Base-by-base conservation (phyloP, 2,797 vertebrate genomes). In the Sebastes ruberrimus region DNA sequence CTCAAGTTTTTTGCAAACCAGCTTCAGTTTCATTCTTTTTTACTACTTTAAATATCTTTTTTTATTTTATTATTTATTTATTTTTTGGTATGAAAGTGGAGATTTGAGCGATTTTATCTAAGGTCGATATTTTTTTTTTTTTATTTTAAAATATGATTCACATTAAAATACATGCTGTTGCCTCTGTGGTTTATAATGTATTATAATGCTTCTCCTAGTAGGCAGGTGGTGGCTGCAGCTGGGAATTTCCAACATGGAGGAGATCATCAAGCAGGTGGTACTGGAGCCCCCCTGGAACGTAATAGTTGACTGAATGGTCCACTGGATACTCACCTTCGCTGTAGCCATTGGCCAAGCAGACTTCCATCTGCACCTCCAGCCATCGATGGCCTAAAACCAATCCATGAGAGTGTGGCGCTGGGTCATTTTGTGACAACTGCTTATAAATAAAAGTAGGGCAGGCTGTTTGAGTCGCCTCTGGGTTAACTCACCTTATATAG, bases 371-470 rank as follows among this genome's bases (percentile, higher is more conserved):
- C 68, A 82, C 71, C 80, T 82, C 52, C 68, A 76, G 87, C 86
- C 59, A 83, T 68, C 0, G 10, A 57, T 75, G 88, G 81, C 87
- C 86, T 74, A n/a, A 80, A 80, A 81, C 70, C 65, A 59, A 33
- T 4, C 62, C 23, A 1, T 7, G 49, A 42, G 20, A 67, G 6
- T 62, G 66, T 69, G 67, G 56, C 69, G 52, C 57, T 33, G 66
- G 81, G 78, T 74, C 70, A 78, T 71, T 82, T 38, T 53, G 70
- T 65, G 52, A 85, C 61, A 71, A 65, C 32, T 42, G 35, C 63
- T 80, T 82, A 62, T 87, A 83, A 83, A 80, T 81, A 63, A 74
- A 84, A 71, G 32, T 82, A 63, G 76, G 78, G 20, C 79, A 74
- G 63, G 46, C 35, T 80, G 60, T 77, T 71, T 57, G 33, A 82